Percentiles rank a stretch among this genome's conserved stretches.
Conservation (phyloP, 2,888 invertebrate genomes). For the Drosophila yooni region DNA sequence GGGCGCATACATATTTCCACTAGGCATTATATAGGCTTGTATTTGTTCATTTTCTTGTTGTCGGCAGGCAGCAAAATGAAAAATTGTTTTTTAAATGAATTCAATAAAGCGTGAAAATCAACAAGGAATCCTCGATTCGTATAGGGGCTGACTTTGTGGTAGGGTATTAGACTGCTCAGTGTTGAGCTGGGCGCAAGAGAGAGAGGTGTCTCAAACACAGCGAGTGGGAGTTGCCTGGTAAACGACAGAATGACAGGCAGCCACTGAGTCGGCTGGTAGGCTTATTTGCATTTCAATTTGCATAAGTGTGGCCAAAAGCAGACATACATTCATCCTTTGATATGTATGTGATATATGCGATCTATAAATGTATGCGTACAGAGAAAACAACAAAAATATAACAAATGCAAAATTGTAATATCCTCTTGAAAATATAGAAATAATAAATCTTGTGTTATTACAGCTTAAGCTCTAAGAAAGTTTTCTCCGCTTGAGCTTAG, state of each 20-base stretch:
- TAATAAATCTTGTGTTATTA: neutral
- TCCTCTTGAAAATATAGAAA: neutral
- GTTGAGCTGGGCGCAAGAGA: neutral
- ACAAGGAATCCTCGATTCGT: constrained; percentile 42
- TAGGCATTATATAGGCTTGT: constrained; percentile 21
- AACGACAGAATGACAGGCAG: constrained; percentile 17
- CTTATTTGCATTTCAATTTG: constrained; percentile 80
- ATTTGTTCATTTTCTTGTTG: constrained; percentile 15
- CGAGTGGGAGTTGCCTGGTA: neutral
- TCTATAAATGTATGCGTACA: neutral
- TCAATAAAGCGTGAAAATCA: constrained; percentile 73
- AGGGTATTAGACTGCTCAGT: neutral
- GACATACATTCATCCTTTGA: constrained; percentile 16
- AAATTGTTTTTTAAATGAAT: constrained; percentile 81
- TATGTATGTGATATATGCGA: constrained; percentile 6
- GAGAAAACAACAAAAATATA: neutral
- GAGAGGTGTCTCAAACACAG: constrained; percentile 1
- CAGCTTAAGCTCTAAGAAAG: neutral
- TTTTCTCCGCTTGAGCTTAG: neutral
- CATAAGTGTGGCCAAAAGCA: constrained; percentile 70
- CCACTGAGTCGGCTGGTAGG: constrained; percentile 38
- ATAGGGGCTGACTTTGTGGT: constrained; percentile 32
- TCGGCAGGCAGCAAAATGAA: constrained; percentile 57
- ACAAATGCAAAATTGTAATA: neutral
- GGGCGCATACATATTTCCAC: constrained; percentile 10